phyloP scores from a whole-genome alignment of 2,113 vertebrate species.

The Pristiophorus japonicus region DNA sequence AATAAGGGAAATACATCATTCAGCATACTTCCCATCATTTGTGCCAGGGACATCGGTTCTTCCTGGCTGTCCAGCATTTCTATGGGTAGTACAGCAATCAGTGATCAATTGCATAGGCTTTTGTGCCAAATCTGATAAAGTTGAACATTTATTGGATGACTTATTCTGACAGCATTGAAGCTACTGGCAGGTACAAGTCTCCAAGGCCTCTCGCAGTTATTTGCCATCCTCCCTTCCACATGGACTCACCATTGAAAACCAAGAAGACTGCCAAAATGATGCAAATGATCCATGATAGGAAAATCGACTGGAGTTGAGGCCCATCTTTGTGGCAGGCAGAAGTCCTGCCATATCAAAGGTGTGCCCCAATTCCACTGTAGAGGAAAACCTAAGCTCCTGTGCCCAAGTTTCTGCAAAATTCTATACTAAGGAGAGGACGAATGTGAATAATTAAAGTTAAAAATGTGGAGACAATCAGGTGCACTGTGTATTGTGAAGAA shows the following conservation, averaged over 20 bases:
- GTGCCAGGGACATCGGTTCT: background rate
- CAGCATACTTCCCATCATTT: background rate
- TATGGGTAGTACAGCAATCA: background rate
- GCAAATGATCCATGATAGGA: background rate
- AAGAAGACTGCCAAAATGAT: background rate
- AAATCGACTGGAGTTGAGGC: too few relatives aligned
- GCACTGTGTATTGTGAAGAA: too few relatives aligned
- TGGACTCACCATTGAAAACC: background rate
- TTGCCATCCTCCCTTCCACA: background rate
- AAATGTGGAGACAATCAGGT: too few relatives aligned
- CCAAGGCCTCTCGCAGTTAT: background rate
- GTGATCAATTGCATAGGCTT: background rate
- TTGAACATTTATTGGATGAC: too few relatives aligned
- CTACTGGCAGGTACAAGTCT: background rate
- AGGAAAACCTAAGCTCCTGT: background rate
- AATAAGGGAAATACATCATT: background rate
- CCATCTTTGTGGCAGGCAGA: too few relatives aligned
- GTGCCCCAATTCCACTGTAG: background rate
- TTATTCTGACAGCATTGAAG: background rate
- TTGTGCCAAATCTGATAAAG: background rate
- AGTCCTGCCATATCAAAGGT: too few relatives aligned
- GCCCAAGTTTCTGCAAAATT: too few relatives aligned
- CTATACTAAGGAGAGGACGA: too few relatives aligned
- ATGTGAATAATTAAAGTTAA: too few relatives aligned
- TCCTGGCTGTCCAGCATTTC: background rate